phyloP scores from a whole-genome alignment of 2,113 vertebrate genomes.

The Eurypyga helias region DNA sequence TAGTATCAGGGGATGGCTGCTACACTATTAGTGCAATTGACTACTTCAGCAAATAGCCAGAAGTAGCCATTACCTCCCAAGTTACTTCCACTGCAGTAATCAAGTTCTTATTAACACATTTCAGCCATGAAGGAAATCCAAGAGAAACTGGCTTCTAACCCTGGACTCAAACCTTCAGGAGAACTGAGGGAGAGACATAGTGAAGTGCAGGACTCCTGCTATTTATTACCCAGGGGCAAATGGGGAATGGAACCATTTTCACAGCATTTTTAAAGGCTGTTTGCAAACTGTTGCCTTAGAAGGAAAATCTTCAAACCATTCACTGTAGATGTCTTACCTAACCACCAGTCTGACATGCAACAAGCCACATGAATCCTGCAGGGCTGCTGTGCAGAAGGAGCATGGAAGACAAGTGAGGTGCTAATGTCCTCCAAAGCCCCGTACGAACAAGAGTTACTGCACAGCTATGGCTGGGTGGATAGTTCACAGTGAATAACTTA shows the following conservation, averaged over 20 bases:
- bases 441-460: neutral
- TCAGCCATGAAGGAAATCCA: neutral
- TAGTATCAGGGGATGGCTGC: neutral
- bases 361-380: neutral
- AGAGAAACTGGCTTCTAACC: neutral
- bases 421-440: neutral
- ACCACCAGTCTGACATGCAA: neutral
- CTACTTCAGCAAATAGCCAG: slow-evolving; percentile 32
- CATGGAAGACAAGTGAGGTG: neutral
- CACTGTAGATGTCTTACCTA: neutral
- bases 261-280: neutral
- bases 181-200: neutral
- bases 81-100: slow-evolving; percentile 24
- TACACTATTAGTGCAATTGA: neutral
- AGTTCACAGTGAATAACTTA: neutral
- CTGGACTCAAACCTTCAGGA: neutral
- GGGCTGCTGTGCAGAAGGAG: neutral
- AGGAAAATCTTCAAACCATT: slow-evolving; percentile 16
- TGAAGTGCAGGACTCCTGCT: neutral
- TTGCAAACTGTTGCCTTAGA: neutral
- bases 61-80: slow-evolving; percentile 33
- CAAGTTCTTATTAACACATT: slow-evolving; percentile 20
- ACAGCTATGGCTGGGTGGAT: neutral
- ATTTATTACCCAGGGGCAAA: neutral
- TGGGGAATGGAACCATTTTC: neutral